Conservation (phyloP, 2,797 vertebrate genomes). For the Sebastiscus albofasciatus region DNA sequence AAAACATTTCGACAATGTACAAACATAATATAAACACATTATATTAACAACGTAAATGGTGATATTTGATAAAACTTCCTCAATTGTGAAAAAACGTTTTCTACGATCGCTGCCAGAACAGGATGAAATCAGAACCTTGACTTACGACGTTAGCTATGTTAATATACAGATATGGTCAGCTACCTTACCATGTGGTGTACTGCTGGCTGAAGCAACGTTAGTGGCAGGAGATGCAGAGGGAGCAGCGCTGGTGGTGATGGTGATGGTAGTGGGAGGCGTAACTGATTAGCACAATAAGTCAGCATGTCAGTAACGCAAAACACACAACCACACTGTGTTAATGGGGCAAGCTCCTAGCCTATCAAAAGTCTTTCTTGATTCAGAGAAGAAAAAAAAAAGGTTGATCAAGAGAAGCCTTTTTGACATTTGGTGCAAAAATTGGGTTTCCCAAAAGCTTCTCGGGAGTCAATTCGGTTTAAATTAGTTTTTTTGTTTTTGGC, state of each 20-base stretch:
- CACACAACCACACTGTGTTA: neutral
- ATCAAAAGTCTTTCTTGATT: constrained; percentile 16
- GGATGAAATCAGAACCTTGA: neutral
- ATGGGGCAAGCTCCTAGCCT: neutral
- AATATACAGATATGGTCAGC: neutral
- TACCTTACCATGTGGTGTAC: constrained; percentile 62
- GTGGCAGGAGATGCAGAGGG: constrained; percentile 30
- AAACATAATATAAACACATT: no score
- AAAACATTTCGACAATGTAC: no score
- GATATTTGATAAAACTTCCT: no score
- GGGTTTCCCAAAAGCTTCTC: neutral
- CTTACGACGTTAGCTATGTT: neutral
- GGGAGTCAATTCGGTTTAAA: neutral
- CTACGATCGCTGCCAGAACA: neutral
- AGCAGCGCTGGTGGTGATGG: constrained; percentile 46
- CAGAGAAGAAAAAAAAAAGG: neutral
- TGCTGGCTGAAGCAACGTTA: constrained; percentile 45
- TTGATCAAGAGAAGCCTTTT: neutral
- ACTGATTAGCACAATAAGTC: constrained; percentile 61
- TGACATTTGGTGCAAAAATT: neutral
- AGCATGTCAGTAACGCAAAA: constrained; percentile 41
- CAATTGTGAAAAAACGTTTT: no score
- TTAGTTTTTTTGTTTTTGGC: neutral
- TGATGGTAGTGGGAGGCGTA: constrained; percentile 33
- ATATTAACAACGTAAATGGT: no score